phyloP scores from a whole-genome alignment of 2,888 invertebrate species.

The Frankliniella intonsa region DNA sequence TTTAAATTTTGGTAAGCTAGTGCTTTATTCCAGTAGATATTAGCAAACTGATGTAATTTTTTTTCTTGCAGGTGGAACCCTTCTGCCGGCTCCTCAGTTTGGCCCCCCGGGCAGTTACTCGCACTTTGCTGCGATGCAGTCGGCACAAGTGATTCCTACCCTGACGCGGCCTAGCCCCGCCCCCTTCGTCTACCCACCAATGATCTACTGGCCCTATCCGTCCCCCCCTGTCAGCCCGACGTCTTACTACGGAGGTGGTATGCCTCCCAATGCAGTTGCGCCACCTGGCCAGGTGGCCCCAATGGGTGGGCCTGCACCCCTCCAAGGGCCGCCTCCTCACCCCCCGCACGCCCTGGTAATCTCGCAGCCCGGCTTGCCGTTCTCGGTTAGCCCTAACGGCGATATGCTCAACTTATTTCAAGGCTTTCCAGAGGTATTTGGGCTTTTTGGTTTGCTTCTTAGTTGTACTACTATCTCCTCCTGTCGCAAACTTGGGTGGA shows the following conservation, averaged over 20 bases:
- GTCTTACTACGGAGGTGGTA: slow-evolving; percentile 37
- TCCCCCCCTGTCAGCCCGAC: slow-evolving; percentile 38
- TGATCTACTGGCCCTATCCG: slow-evolving; percentile 40
- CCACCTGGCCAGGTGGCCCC: not conserved
- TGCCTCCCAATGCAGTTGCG: slow-evolving; percentile 31
- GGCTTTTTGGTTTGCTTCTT: slow-evolving; percentile 22
- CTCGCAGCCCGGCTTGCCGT: slow-evolving; percentile 23
- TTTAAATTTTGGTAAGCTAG: no score
- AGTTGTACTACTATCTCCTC: not conserved
- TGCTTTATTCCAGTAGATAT: no score
- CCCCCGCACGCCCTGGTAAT: slow-evolving; percentile 15
- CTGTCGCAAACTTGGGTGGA: not conserved
- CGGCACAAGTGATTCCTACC: slow-evolving; percentile 30
- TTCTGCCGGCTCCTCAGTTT: slow-evolving; percentile 35
- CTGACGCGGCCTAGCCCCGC: slow-evolving; percentile 35
- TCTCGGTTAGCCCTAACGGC: slow-evolving; percentile 25
- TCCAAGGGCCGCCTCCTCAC: slow-evolving; percentile 11
- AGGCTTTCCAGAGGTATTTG: slow-evolving; percentile 26
- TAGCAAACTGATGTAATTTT: not conserved
- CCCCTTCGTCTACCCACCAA: slow-evolving; percentile 38
- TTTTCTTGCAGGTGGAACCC: slow-evolving; percentile 33
- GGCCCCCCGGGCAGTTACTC: slow-evolving; percentile 35
- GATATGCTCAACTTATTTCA: slow-evolving; percentile 27
- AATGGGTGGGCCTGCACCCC: not conserved
- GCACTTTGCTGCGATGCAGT: slow-evolving; percentile 22